phyloP scores from a whole-genome alignment of 2,797 vertebrate genomes.

The Catharus ustulatus region DNA sequence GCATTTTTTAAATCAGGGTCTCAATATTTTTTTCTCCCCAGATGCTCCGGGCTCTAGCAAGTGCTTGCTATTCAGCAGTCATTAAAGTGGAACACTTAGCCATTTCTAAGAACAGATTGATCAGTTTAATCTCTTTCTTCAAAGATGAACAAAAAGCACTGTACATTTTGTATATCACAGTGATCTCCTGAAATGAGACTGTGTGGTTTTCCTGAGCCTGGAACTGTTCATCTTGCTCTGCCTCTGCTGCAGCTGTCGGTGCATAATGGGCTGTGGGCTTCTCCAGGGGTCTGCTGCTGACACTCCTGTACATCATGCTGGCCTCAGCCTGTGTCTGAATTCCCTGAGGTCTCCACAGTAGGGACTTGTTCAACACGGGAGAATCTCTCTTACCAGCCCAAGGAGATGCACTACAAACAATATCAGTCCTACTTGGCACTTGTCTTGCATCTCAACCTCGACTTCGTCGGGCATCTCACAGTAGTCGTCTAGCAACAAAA shows the following conservation, averaged over 20 bases:
- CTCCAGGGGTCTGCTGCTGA: neutral
- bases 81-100: neutral
- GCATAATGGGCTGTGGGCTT: neutral
- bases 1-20: slow-evolving; percentile 10
- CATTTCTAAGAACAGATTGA: neutral
- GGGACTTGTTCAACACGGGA: neutral
- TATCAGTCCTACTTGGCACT: neutral
- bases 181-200: neutral
- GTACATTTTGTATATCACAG: neutral
- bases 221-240: neutral
- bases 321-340: neutral
- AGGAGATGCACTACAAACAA: neutral
- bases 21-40: neutral
- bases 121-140: neutral
- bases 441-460: neutral
- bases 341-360: neutral
- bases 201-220: neutral
- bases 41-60: neutral
- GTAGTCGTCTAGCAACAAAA: neutral
- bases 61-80: neutral
- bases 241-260: neutral
- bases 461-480: neutral
- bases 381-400: neutral
- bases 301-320: neutral
- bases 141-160: neutral